Conservation (phyloP, 2,888 invertebrate genomes). For the Ctena decussata region DNA sequence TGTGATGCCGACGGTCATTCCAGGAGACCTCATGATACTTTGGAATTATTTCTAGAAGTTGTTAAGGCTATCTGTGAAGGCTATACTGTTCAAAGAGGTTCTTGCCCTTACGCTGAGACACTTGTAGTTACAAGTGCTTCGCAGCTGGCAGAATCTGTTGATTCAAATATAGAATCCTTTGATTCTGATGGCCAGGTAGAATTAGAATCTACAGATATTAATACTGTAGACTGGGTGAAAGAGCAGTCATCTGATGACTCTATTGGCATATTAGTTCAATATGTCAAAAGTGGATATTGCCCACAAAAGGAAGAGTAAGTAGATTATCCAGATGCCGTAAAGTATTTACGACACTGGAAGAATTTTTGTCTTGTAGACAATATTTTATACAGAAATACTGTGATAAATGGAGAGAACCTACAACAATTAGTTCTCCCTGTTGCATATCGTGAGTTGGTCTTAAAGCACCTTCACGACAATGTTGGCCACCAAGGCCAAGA, state of each 20-base stretch:
- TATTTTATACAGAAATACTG: neutral
- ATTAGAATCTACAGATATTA: neutral
- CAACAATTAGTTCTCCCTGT: neutral
- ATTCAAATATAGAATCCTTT: too few species aligned
- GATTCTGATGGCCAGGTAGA: neutral
- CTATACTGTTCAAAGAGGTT: neutral
- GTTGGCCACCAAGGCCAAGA: slow-evolving; percentile 7
- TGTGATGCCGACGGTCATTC: neutral
- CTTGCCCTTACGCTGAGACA: neutral
- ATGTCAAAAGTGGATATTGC: neutral
- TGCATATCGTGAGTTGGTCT: neutral
- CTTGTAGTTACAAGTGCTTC: neutral
- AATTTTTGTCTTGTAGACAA: neutral
- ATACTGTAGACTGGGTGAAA: neutral
- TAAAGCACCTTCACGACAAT: neutral
- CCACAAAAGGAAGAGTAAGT: neutral
- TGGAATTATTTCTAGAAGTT: neutral
- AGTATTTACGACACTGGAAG: neutral
- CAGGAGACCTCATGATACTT: neutral
- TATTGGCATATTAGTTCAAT: neutral
- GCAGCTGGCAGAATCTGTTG: neutral
- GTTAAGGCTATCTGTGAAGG: neutral
- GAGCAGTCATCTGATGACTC: neutral
- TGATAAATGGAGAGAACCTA: neutral
- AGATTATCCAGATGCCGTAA: neutral